Conservation (phyloP, 2,888 invertebrate species). For the Actias luna region DNA sequence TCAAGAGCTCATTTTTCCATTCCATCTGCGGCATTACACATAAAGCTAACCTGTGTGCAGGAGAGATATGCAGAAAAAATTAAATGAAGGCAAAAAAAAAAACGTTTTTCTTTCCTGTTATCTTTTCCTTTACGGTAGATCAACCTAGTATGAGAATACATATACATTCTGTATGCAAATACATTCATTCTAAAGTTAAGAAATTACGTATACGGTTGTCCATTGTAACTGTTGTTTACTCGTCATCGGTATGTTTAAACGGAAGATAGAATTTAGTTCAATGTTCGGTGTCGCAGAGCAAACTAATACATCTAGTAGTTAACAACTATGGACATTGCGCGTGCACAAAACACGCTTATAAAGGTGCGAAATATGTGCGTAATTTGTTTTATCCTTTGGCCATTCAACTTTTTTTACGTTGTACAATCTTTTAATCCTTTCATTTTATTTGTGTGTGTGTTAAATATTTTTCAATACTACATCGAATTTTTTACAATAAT, state of each 20-base stretch:
- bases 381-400: conserved; percentile 6
- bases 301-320: conserved; percentile 7
- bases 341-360: conserved; percentile 31
- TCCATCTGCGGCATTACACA: not conserved
- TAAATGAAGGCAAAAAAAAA: not conserved
- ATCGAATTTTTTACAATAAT: not conserved
- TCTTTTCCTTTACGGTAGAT: not conserved
- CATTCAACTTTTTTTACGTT: not conserved
- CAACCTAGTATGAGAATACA: not conserved
- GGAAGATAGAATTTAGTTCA: conserved; percentile 35
- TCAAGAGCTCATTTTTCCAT: not conserved
- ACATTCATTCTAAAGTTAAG: not conserved
- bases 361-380: conserved; percentile 51
- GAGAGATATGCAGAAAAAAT: not conserved
- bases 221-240: conserved; percentile 15
- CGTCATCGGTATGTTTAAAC: conserved; percentile 16
- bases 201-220: conserved; percentile 14
- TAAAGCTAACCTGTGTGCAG: not conserved
- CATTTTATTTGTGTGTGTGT: not conserved
- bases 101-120: not conserved
- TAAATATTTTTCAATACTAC: not conserved
- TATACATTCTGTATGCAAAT: no score
- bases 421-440: not conserved
- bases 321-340: conserved; percentile 18
- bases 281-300: conserved; percentile 28